These are phyloP conservation scores for Corvus cornix DNA, from an alignment of 2,113 vertebrate genomes.

Conservation along the genomic window DNA sequence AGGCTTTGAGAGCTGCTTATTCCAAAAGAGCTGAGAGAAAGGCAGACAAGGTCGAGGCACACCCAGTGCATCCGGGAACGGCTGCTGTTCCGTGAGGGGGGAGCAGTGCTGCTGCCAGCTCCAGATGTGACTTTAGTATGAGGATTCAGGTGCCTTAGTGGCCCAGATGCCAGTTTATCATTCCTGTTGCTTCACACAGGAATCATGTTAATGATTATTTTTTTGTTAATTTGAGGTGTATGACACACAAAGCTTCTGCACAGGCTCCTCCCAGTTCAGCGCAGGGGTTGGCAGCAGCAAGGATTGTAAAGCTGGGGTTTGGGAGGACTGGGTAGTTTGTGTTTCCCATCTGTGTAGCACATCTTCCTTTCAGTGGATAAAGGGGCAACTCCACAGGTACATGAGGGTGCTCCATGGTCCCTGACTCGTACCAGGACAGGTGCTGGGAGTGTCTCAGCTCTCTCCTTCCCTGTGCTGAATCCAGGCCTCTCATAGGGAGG, in stretches of 20 bases:
- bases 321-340: neutral
- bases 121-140: neutral
- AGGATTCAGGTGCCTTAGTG: neutral
- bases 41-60: neutral
- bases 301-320: neutral
- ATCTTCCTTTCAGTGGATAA: neutral
- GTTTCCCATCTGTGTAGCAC: neutral
- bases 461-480: neutral
- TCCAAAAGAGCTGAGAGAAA: neutral
- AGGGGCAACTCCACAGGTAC: neutral
- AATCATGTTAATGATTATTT: neutral
- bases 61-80: fast-evolving
- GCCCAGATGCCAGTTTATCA: neutral
- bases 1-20: neutral
- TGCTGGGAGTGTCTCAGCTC: neutral
- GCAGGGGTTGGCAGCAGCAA: neutral
- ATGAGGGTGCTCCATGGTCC: neutral
- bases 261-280: neutral
- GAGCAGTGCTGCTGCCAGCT: neutral
- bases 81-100: neutral
- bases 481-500: neutral
- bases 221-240: neutral
- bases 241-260: neutral
- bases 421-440: neutral
- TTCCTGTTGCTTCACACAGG: neutral